Evolutionary conservation across 2,888 invertebrate species (phyloP).

Genomic region (Leucophenga montana): DNA sequence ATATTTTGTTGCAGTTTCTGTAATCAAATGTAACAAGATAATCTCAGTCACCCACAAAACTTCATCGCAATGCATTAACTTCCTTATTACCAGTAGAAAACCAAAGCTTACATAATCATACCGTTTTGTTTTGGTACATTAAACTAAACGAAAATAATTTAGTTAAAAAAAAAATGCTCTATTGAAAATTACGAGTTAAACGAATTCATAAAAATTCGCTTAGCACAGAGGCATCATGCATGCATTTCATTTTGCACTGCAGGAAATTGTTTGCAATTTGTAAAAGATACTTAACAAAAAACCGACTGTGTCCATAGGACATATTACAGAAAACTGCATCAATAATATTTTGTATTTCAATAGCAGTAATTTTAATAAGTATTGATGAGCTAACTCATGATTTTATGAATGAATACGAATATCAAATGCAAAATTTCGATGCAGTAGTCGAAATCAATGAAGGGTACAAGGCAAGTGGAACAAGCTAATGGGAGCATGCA

Average conservation of each 20-base stretch:
- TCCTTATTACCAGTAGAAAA: not conserved
- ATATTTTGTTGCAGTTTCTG: too few relatives aligned
- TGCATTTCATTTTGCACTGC: not conserved
- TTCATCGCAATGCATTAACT: not conserved
- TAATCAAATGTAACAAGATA: too few relatives aligned
- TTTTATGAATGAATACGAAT: conserved; percentile 23
- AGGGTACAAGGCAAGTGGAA: not conserved
- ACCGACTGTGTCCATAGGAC: too few relatives aligned
- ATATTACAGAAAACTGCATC: not conserved
- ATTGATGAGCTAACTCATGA: conserved; percentile 1
- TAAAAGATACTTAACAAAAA: conserved; percentile 6
- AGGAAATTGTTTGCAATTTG: conserved; percentile 22
- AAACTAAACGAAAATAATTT: too few relatives aligned
- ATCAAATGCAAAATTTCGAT: conserved; percentile 15
- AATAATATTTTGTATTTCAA: not conserved
- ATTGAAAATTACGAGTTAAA: not conserved
- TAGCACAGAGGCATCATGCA: not conserved
- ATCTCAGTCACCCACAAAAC: conserved; percentile 4
- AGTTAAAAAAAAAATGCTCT: not conserved
- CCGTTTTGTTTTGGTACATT: not conserved
- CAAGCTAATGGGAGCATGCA: conserved; percentile 2
- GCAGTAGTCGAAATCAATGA: not conserved
- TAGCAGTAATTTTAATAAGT: not conserved
- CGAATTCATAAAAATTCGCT: not conserved
- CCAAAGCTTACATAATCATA: not conserved